phyloP scores from a whole-genome alignment of 2,797 vertebrate species.

The Falco novaeseelandiae region DNA sequence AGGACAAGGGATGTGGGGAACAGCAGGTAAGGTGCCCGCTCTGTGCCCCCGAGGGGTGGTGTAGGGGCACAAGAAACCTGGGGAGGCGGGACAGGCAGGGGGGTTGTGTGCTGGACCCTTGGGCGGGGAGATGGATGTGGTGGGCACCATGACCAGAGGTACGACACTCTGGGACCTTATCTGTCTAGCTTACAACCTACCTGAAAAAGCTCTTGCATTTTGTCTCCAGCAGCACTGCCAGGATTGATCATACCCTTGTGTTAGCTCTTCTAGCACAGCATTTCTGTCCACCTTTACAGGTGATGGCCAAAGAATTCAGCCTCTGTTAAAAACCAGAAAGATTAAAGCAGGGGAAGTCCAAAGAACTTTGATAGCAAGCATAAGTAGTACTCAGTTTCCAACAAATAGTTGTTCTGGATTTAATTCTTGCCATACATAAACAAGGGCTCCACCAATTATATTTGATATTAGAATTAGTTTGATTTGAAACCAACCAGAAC shows the following conservation, averaged over 20 bases:
- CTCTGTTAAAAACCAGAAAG: neutral
- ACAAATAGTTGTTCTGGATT: neutral
- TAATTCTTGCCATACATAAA: neutral
- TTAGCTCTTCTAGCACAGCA: neutral
- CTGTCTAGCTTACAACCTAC: neutral
- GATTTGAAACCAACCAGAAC: conserved; percentile 42
- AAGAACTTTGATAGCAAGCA: neutral
- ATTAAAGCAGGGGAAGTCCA: neutral
- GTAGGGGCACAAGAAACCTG: neutral
- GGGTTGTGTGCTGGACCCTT: neutral
- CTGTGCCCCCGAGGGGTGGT: rapidly evolving
- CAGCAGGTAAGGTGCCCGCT: rapidly evolving
- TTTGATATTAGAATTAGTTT: conserved; percentile 1
- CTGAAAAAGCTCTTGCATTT: neutral
- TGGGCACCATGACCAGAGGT: rapidly evolving
- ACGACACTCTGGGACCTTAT: no score
- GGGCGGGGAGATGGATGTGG: neutral
- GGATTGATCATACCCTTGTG: rapidly evolving
- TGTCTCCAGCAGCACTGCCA: neutral
- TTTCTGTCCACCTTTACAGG: neutral
- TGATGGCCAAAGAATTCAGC: neutral
- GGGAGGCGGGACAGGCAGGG: neutral
- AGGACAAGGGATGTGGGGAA: neutral
- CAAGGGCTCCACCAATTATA: neutral
- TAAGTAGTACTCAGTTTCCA: neutral